Conservation (phyloP, 2,113 vertebrate species). For the Apteryx mantelli region DNA sequence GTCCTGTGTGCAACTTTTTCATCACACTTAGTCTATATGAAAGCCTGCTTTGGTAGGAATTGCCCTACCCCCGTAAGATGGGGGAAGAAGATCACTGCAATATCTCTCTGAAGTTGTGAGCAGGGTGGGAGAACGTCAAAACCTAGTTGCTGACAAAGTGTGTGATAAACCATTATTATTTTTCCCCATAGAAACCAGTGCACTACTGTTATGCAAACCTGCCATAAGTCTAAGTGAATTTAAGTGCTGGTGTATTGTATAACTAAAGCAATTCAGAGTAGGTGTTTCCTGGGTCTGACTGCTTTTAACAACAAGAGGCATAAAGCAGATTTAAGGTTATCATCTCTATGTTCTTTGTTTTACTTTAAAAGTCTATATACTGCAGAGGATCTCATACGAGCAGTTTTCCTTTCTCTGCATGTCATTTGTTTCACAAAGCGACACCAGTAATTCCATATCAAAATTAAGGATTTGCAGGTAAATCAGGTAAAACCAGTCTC, state of each 20-base stretch:
- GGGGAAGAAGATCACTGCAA: neutral
- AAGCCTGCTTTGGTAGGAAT: neutral
- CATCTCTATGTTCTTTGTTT: neutral
- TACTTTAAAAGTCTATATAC: neutral
- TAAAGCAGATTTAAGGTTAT: neutral
- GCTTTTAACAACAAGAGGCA: neutral
- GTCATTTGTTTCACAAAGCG: neutral
- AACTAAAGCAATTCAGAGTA: neutral
- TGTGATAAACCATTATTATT: neutral
- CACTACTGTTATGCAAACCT: accelerated
- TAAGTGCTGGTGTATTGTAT: neutral
- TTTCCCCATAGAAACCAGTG: neutral
- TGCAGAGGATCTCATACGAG: neutral
- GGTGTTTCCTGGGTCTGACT: neutral
- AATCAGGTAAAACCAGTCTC: neutral
- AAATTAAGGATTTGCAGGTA: neutral
- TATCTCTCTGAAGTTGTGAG: neutral
- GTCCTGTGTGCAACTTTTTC: neutral
- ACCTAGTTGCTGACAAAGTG: neutral
- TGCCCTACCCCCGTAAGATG: neutral
- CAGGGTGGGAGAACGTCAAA: neutral
- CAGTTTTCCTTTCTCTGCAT: neutral
- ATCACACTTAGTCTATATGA: neutral
- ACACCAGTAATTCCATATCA: neutral
- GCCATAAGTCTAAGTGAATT: neutral